These are phyloP conservation scores for Drosophila bocqueti DNA, from an alignment of 1,140 invertebrate genomes.

Conservation along the genomic window DNA sequence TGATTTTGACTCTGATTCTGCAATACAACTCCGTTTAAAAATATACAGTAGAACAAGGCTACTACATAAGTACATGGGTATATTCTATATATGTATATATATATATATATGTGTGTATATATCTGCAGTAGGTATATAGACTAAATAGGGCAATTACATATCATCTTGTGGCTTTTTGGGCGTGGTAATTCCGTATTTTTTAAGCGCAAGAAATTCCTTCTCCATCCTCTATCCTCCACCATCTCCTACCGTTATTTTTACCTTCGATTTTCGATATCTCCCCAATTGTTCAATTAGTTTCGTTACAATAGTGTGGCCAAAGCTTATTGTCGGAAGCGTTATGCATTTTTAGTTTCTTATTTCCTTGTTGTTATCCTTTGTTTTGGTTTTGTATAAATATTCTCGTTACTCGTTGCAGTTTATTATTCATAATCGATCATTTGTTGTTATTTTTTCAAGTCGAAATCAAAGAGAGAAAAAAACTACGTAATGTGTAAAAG, in stretches of 20 bases:
- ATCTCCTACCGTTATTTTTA: constrained; percentile 6
- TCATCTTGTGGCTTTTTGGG: constrained; percentile 20
- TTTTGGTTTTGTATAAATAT: constrained; percentile 44
- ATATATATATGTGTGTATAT: constrained; percentile 34
- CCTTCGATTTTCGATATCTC: constrained; percentile 20
- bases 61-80: constrained; percentile 48
- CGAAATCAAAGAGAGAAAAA: constrained; percentile 11
- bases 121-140: constrained; percentile 47
- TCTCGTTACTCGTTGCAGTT: constrained; percentile 33
- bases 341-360: constrained; percentile 66
- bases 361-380: constrained; percentile 20
- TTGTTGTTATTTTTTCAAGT: constrained; percentile 15
- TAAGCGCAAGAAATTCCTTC: constrained; percentile 66
- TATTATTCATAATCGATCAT: not conserved
- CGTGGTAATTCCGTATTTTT: constrained; percentile 30
- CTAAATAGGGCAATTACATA: constrained; percentile 59
- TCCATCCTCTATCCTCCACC: constrained; percentile 29
- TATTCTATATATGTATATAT: constrained; percentile 21
- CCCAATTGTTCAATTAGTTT: constrained; percentile 18
- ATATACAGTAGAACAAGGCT: constrained; percentile 70
- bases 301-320: constrained; percentile 71
- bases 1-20: constrained; percentile 28
- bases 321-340: constrained; percentile 83
- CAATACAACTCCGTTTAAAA: constrained; percentile 71
- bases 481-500: constrained; percentile 21